These are phyloP conservation scores for Acanthisitta chloris DNA, from an alignment of 2,113 vertebrate species.

Conservation along the genomic window DNA sequence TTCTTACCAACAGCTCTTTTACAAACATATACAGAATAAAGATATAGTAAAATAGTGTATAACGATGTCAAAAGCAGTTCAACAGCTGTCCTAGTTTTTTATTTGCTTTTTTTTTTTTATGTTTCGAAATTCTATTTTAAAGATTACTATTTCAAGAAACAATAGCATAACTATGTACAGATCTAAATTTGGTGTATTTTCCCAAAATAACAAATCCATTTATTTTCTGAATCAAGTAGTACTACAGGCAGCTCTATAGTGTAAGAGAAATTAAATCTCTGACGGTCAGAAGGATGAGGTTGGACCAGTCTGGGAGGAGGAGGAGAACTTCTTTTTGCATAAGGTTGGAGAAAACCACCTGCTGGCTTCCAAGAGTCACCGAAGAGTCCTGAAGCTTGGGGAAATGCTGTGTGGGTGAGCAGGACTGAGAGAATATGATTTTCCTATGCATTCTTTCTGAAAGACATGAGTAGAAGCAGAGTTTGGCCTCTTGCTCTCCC, in stretches of 20 bases:
- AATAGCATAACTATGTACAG: background rate
- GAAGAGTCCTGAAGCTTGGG: background rate
- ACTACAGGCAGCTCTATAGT: background rate
- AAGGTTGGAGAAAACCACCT: background rate
- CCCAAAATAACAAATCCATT: background rate
- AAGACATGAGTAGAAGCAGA: background rate
- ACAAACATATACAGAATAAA: background rate
- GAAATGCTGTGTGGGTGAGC: rapidly evolving
- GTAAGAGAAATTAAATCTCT: background rate
- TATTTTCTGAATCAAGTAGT: background rate
- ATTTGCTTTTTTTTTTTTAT: background rate
- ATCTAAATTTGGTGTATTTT: background rate
- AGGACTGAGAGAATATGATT: background rate
- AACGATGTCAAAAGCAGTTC: background rate
- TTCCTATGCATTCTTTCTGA: background rate
- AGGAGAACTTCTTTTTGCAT: background rate
- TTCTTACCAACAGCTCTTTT: background rate
- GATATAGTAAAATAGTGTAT: background rate
- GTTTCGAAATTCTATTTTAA: background rate
- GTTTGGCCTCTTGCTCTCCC: background rate
- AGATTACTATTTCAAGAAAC: background rate
- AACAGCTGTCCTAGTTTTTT: background rate
- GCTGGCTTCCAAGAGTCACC: background rate
- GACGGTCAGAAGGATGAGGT: background rate
- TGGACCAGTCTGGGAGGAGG: background rate